phyloP scores from a whole-genome alignment of 2,797 vertebrate genomes.

The Betta splendens region DNA sequence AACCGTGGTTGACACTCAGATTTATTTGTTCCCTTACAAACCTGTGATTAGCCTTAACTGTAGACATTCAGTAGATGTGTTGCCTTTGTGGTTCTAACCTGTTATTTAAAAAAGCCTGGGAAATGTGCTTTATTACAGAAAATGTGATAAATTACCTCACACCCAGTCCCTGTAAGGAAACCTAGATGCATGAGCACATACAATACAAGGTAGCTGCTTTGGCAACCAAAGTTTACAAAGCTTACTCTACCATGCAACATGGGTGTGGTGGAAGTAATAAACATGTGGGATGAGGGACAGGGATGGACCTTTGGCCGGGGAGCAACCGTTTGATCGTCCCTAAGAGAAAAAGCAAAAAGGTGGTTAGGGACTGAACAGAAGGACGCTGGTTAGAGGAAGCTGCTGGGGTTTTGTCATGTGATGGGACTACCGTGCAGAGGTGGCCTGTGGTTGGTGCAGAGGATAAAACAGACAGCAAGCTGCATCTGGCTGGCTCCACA shows the following conservation, averaged over 20 bases:
- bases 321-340: conserved; percentile 59
- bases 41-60: no score
- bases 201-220: conserved; percentile 32
- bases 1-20: no score
- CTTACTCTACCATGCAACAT: conserved; percentile 39
- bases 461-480: conserved; percentile 49
- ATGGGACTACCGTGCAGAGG: conserved; percentile 53
- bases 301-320: conserved; percentile 53
- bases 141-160: not conserved
- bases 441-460: conserved; percentile 46
- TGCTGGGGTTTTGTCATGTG: conserved; percentile 52
- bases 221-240: conserved; percentile 55
- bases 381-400: conserved; percentile 56
- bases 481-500: conserved; percentile 48
- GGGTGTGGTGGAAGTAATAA: conserved; percentile 66
- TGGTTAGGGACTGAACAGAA: conserved; percentile 61
- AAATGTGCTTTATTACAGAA: not conserved
- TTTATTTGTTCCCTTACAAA: no score
- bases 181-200: not conserved
- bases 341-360: conserved; percentile 49
- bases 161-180: not conserved
- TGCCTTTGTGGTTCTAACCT: not conserved
- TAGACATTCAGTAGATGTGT: not conserved
- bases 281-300: conserved; percentile 59
- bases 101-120: not conserved